Evolutionary conservation across 2,888 invertebrate species (phyloP).

Genomic region (Eupithecia subumbrata): DNA sequence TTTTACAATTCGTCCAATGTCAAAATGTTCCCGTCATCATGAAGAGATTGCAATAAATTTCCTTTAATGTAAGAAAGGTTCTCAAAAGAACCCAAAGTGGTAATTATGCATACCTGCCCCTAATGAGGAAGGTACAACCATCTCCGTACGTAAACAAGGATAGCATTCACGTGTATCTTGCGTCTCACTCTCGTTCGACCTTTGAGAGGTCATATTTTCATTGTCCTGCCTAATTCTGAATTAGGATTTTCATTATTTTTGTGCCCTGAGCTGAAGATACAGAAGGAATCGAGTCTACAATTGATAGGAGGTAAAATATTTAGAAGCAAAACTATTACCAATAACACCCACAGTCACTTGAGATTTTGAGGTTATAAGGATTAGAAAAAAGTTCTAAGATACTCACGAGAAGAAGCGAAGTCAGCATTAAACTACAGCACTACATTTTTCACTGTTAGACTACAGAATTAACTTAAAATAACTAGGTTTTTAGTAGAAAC

Average conservation of each 20-base stretch:
- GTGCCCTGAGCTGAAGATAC: neutral
- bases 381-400: conserved; percentile 5
- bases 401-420: conserved; percentile 43
- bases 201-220: conserved; percentile 39
- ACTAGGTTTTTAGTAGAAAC: conserved; percentile 18
- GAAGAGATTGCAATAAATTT: conserved; percentile 1
- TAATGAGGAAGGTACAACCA: neutral
- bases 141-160: conserved; percentile 25
- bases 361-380: conserved; percentile 38
- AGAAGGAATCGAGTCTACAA: neutral
- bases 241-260: neutral
- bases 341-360: conserved; percentile 1
- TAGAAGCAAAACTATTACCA: conserved; percentile 12
- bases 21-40: neutral
- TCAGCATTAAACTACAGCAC: conserved; percentile 29
- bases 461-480: conserved; percentile 20
- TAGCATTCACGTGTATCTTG: conserved; percentile 38
- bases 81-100: neutral
- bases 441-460: conserved; percentile 32
- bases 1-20: neutral
- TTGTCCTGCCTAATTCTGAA: conserved; percentile 10
- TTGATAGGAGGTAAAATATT: neutral
- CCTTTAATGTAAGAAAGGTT: neutral
- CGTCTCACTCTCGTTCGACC: conserved; percentile 36
- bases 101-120: neutral